Conservation (phyloP, 1,140 invertebrate species). For the Lethocerus indicus region DNA sequence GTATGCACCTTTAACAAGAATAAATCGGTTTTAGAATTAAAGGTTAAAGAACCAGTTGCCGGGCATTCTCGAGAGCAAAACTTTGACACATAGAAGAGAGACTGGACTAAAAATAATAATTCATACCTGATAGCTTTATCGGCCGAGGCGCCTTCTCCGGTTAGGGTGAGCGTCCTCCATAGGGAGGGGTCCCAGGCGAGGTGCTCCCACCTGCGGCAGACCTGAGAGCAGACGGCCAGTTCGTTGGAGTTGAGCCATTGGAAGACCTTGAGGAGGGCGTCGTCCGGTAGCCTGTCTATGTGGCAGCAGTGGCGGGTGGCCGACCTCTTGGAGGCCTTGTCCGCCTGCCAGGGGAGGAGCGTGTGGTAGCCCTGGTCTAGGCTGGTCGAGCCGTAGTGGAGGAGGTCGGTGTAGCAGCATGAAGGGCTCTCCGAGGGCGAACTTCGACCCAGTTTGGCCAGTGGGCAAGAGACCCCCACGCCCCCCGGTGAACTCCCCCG, state of each 20-base stretch:
- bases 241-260: slow-evolving; percentile 59
- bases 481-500: slow-evolving; percentile 11
- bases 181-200: slow-evolving; percentile 64
- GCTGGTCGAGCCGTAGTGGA: slow-evolving; percentile 28
- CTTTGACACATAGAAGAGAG: too few species aligned
- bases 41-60: too few species aligned
- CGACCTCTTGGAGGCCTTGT: slow-evolving; percentile 3
- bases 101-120: too few species aligned
- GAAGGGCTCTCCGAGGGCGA: too few species aligned
- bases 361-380: slow-evolving; percentile 62
- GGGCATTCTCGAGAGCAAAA: too few species aligned
- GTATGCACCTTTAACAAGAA: slow-evolving; percentile 29
- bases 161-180: slow-evolving; percentile 50
- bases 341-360: slow-evolving; percentile 29
- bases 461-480: slow-evolving; percentile 26
- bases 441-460: slow-evolving; percentile 35
- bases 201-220: slow-evolving; percentile 63
- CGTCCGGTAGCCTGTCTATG: slow-evolving; percentile 32
- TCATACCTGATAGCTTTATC: slow-evolving; percentile 39
- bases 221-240: slow-evolving; percentile 57
- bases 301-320: slow-evolving; percentile 16
- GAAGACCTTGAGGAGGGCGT: slow-evolving; percentile 42
- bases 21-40: too few species aligned
- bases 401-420: slow-evolving; percentile 22
- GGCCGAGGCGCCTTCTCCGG: slow-evolving; percentile 42